Evolutionary conservation across 2,113 vertebrate genomes (phyloP).

Genomic region (Esox niger): DNA sequence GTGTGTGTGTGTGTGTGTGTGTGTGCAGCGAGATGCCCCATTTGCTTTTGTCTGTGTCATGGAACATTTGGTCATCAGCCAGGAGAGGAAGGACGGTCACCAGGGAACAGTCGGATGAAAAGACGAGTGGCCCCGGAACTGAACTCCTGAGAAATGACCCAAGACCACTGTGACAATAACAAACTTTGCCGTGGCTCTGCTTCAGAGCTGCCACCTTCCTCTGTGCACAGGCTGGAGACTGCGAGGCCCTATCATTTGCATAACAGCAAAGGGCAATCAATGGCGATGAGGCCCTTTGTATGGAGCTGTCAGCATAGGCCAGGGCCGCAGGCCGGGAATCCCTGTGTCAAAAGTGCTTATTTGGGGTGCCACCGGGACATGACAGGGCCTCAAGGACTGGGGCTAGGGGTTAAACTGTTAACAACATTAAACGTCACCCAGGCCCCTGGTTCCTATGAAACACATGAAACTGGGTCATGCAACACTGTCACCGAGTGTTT

Average conservation of each 20-base stretch:
- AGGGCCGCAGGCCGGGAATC: conserved; percentile 50
- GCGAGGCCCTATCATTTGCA: conserved; percentile 58
- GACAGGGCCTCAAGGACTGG: conserved; percentile 62
- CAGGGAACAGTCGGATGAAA: not conserved
- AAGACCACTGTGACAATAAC: conserved; percentile 7
- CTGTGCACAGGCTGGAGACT: conserved; percentile 24
- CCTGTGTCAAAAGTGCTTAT: conserved; percentile 72
- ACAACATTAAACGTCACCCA: conserved; percentile 65
- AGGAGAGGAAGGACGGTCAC: not conserved
- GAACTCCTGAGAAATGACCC: conserved; percentile 31
- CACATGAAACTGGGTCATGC: conserved; percentile 52
- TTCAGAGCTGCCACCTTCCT: conserved; percentile 18
- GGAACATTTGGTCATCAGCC: not conserved
- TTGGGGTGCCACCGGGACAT: conserved; percentile 69
- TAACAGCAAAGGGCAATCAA: conserved; percentile 67
- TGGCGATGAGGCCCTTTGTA: conserved; percentile 62
- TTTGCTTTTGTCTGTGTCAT: not conserved
- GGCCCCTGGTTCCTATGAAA: conserved; percentile 42
- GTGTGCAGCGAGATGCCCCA: conserved; percentile 4
- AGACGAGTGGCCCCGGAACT: not conserved
- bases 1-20: too few relatives aligned
- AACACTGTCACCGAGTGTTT: not conserved
- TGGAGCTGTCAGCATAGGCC: conserved; percentile 59
- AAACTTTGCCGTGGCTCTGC: conserved; percentile 5
- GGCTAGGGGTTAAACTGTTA: conserved; percentile 69